Conservation (phyloP, 2,888 invertebrate genomes). For the Temnothorax rugatulus region DNA sequence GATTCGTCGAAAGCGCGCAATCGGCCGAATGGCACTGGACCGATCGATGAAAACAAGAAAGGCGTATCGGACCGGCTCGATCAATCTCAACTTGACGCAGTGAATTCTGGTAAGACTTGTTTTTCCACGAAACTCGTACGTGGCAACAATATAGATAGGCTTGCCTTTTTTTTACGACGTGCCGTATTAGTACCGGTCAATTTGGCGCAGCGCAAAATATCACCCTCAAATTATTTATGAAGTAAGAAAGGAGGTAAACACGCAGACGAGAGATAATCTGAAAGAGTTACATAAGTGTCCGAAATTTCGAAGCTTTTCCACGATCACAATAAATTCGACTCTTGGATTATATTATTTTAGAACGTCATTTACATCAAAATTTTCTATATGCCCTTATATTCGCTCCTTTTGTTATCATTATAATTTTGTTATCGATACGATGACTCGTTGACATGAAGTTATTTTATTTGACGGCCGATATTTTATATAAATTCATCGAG, state of each 20-base stretch:
- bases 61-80: conserved; percentile 53
- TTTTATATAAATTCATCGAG: conserved; percentile 32
- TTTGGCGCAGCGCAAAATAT: conserved; percentile 35
- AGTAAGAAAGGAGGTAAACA: not conserved
- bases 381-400: not conserved
- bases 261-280: not conserved
- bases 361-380: too few species aligned
- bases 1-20: conserved; percentile 35
- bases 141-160: conserved; percentile 52
- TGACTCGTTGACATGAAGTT: not conserved
- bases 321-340: not conserved
- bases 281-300: not conserved
- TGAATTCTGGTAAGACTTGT: conserved; percentile 60
- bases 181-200: conserved; percentile 33
- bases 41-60: conserved; percentile 43
- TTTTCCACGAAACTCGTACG: conserved; percentile 54
- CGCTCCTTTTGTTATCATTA: not conserved
- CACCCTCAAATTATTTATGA: not conserved
- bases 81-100: conserved; percentile 64
- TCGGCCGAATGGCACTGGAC: conserved; percentile 5
- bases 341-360: not conserved
- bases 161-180: conserved; percentile 32
- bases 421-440: conserved; percentile 1
- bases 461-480: not conserved
- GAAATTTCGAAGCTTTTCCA: not conserved